Evolutionary conservation across 2,797 vertebrate genomes (phyloP), one percentile per base, ranked within the genome.

Genomic region (Sebastes itinus): DNA sequence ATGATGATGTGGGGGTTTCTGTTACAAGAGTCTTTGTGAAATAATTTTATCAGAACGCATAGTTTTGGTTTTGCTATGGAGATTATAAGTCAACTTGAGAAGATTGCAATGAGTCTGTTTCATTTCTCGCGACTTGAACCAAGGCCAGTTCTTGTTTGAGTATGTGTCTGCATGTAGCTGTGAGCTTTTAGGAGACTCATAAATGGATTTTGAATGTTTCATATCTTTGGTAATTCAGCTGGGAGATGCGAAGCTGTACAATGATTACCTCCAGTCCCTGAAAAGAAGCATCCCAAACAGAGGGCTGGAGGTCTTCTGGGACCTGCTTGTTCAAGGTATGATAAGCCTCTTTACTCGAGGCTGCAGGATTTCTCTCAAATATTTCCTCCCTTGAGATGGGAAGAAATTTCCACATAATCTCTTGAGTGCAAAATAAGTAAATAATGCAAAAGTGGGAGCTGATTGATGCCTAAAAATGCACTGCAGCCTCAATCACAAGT

Each of bases 231-330:
- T 60, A 66, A 75, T 90, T 72, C 90, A 97, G 96, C 86, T 89
- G 64, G 89, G 76, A 67, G 94, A 97, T 62, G 96, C 95, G 27
- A 93, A 93, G 68, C 91, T 92, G 78, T 99, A 97, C 94, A 99
- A 99, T 88, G 94, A 83, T 86, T 99, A 98, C 94, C 93, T 99
- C 56, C 95, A 93, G 80, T 93, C 91, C 11, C 92, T 99, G 87
- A 98, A 97, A 94, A 96, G 94, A 62, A 97, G 95, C 89, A 92
- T 97, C 83, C 95, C 96, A 86, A 93, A 93, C 79, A 95, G 96
- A 88, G 94, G 93, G 42, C 94, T 99, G 65, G 92, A 95, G 86
- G 97, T 97, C 85, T 99, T 99, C 95, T 99, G 99, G 99, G 96
- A 98, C 67, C 95, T 98, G 74, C 87, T 99, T n/a, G 64, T 96